Percentiles rank a stretch among this genome's conserved stretches.
These are phyloP conservation scores for Orchesella cincta DNA, from an alignment of 1,140 invertebrate genomes.

Conservation along the genomic window DNA sequence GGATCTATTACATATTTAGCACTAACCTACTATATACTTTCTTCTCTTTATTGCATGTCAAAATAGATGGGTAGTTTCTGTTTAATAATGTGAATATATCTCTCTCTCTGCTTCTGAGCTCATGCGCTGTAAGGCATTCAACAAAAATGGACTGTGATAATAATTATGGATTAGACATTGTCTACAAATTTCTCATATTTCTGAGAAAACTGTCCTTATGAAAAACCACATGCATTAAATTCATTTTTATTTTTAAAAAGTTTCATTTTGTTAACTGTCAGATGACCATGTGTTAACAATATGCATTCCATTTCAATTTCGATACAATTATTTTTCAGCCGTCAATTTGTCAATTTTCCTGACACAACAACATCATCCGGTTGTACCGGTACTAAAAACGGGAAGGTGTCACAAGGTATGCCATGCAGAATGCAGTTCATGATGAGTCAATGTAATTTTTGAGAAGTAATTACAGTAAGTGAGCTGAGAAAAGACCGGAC, in stretches of 20 bases:
- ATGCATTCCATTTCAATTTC: background rate
- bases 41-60: background rate
- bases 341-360: background rate
- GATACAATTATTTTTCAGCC: background rate
- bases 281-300: background rate
- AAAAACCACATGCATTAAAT: no score
- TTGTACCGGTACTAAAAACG: background rate
- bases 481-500: background rate
- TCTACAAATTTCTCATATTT: no score
- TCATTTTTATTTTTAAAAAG: no score
- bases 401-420: background rate
- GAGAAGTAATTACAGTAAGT: background rate
- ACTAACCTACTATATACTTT: background rate
- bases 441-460: background rate
- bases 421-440: background rate
- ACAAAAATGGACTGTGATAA: no score
- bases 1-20: background rate
- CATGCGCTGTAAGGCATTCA: background rate
- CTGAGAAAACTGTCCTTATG: no score
- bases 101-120: background rate
- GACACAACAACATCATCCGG: background rate
- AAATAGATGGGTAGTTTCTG: background rate
- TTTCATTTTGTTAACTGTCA: no score
- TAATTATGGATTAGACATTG: no score
- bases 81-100: background rate